Base-by-base conservation (phyloP, 2,797 vertebrate genomes). In the Paratrypauchen microcephalus region DNA sequence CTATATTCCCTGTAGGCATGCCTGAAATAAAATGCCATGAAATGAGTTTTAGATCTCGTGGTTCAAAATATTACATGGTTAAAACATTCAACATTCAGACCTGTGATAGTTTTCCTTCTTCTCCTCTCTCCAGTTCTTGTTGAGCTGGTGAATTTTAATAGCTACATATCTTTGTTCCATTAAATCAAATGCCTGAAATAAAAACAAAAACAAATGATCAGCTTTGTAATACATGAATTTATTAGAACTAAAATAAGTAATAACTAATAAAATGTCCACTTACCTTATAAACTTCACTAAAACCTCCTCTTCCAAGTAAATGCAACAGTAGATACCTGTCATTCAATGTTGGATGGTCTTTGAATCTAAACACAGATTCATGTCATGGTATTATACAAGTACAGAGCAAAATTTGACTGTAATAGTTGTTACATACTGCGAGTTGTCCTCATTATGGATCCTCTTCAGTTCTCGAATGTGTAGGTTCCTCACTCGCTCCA, bases 61-160 rank as follows among this genome's bases (percentile, higher is more conserved):
- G 5, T 26, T 64, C 21, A 23, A 50, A 30, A 12, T 0, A 28
- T 47, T 24, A 26, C 41, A 26, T 18, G 32, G 13, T 9, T 52
- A 2, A n/a, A 52, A 52, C n/a, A 11, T 16, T 13, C 48, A 45
- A 48, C 5, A 1, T n/a, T 26, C 24, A 45, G 18, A 99, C 97
- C 97, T 99, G 91, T 97, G 97, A 86, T 99, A 99, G 92, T 99
- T 99, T 79, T 98, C 96, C 78, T 99, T 99, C 91, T 99, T 99
- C 90, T 99, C 97, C 73, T 99, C 97, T 75, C 96, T 95, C 97
- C 97, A 99, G 92, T 96, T 99, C 92, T 99, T 99, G 93, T 97
- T 99, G 86, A 99, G 95, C 88, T 99, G 97, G 91, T 99, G 97
- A 88, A 99, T 99, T 94, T 99, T 99, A 89, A 99, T 96, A 87